Conservation (phyloP, 2,113 vertebrate species). For the Aramus guarauna region DNA sequence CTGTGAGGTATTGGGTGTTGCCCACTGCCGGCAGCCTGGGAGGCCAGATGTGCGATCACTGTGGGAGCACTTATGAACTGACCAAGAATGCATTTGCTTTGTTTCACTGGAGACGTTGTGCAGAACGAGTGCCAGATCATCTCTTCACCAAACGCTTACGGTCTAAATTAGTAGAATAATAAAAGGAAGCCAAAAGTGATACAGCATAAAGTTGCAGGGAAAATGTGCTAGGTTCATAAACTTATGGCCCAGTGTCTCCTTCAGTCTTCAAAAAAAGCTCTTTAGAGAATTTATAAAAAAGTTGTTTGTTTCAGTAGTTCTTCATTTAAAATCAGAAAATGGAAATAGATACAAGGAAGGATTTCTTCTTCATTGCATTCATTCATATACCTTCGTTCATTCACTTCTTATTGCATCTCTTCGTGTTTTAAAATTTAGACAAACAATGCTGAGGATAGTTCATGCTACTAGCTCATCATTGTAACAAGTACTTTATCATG, state of each 20-base stretch:
- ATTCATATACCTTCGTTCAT: background rate
- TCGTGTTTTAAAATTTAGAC: background rate
- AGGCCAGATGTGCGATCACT: accelerated
- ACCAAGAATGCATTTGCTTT: accelerated
- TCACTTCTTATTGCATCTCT: background rate
- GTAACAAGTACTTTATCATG: background rate
- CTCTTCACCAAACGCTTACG: accelerated
- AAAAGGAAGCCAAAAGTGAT: background rate
- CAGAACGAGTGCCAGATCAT: background rate
- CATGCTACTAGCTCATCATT: background rate
- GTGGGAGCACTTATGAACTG: background rate
- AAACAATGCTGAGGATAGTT: background rate
- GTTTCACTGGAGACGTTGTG: background rate
- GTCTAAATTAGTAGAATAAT: background rate
- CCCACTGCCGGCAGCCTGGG: background rate
- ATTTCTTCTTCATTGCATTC: background rate
- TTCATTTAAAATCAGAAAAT: background rate
- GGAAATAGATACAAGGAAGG: background rate
- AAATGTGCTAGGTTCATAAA: background rate
- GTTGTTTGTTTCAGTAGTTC: background rate
- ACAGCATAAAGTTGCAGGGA: background rate
- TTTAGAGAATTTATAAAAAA: background rate
- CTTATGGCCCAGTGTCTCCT: background rate
- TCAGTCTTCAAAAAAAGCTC: background rate
- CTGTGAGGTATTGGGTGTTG: background rate